Percentiles rank a stretch among this genome's conserved stretches.
phyloP scores from a whole-genome alignment of 2,888 invertebrate genomes.

The Pogonocherus hispidulus region DNA sequence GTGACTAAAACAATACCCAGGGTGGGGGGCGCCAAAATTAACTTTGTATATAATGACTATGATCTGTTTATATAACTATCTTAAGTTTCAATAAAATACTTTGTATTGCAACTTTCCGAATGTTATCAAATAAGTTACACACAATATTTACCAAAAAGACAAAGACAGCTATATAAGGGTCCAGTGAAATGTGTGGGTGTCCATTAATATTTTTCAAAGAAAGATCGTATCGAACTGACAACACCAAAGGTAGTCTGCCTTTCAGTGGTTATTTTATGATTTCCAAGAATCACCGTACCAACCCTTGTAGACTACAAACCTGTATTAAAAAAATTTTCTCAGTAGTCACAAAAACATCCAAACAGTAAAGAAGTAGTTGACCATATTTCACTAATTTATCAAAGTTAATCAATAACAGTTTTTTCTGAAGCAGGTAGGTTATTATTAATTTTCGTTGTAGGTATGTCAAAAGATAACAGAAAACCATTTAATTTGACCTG shows the following conservation, averaged over 20 bases:
- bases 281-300: neutral
- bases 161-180: no score
- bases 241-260: neutral
- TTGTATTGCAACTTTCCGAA: no score
- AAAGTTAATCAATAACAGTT: neutral
- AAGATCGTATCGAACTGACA: neutral
- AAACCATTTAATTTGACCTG: conserved; percentile 28
- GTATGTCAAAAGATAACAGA: conserved; percentile 35
- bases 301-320: neutral
- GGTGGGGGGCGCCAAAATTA: no score
- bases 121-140: no score
- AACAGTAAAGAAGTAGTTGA: neutral
- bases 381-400: neutral
- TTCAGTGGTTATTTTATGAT: neutral
- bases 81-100: no score
- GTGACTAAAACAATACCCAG: no score
- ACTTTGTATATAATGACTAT: no score
- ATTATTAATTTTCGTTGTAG: conserved; percentile 34
- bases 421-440: neutral
- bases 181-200: neutral
- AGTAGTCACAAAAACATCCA: neutral
- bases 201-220: neutral
- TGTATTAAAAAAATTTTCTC: neutral
- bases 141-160: no score
- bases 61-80: no score